Evolutionary conservation across 1,140 invertebrate genomes (phyloP).

Genomic region (Pseudobourletiella spinata): DNA sequence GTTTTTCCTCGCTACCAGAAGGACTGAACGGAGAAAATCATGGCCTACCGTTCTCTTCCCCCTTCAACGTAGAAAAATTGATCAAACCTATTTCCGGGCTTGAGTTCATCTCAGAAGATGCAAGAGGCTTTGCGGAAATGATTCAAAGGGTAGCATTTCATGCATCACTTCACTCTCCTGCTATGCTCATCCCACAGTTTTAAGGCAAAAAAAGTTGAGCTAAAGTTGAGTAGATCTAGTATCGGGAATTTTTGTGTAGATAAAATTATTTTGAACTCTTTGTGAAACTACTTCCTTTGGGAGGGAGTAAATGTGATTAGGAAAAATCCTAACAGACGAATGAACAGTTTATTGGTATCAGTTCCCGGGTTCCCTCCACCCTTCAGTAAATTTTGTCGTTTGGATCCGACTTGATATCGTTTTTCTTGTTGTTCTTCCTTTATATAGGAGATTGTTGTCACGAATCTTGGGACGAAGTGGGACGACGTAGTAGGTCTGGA

Average conservation of each 20-base stretch:
- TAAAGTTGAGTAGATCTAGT: too few species aligned
- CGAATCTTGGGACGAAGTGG: constrained; percentile 57
- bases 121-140: constrained; percentile 48
- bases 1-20: background rate
- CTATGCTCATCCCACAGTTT: too few species aligned
- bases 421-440: constrained; percentile 7
- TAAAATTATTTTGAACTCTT: too few species aligned
- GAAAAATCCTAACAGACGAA: too few species aligned
- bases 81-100: constrained; percentile 43
- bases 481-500: constrained; percentile 59
- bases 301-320: too few species aligned
- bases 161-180: too few species aligned
- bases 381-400: too few species aligned
- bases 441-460: constrained; percentile 57
- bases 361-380: too few species aligned
- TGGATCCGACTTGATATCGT: background rate
- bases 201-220: too few species aligned
- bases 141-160: constrained; percentile 45
- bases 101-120: constrained; percentile 44
- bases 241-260: too few species aligned
- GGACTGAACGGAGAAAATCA: constrained; percentile 5
- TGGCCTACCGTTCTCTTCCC: background rate
- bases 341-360: too few species aligned
- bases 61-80: constrained; percentile 34
- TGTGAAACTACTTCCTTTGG: too few species aligned